phyloP scores from a whole-genome alignment of 2,888 invertebrate genomes.

The Noctua janthe region DNA sequence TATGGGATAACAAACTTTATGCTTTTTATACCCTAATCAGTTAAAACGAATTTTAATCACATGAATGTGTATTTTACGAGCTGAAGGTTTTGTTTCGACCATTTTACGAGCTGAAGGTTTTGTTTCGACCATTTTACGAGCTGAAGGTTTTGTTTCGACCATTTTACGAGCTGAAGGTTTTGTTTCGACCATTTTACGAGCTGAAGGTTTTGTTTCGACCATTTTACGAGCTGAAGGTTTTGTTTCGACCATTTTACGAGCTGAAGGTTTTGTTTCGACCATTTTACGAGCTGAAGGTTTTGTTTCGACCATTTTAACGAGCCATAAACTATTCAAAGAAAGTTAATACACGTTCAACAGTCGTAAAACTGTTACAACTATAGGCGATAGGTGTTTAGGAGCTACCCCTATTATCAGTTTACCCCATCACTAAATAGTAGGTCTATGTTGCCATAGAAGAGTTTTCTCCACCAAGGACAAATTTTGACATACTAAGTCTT shows the following conservation, averaged over 20 bases:
- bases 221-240: slow-evolving; percentile 58
- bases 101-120: slow-evolving; percentile 57
- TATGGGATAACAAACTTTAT: slow-evolving; percentile 1
- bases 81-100: slow-evolving; percentile 59
- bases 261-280: too few species aligned
- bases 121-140: slow-evolving; percentile 58
- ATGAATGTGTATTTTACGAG: slow-evolving; percentile 56
- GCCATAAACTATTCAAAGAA: slow-evolving; percentile 52
- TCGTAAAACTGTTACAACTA: slow-evolving; percentile 42
- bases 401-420: slow-evolving; percentile 35
- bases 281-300: slow-evolving; percentile 60
- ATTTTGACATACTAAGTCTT: neutral
- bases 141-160: slow-evolving; percentile 63
- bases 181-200: slow-evolving; percentile 58
- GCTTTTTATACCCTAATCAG: slow-evolving; percentile 23
- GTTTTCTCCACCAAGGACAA: neutral
- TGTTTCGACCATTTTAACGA: slow-evolving; percentile 59
- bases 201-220: slow-evolving; percentile 63
- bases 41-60: slow-evolving; percentile 38
- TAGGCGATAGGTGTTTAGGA: neutral
- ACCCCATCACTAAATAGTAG: slow-evolving; percentile 1
- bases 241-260: slow-evolving; percentile 63
- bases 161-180: slow-evolving; percentile 57
- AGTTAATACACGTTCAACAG: slow-evolving; percentile 52
- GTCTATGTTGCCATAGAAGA: neutral